Conservation (phyloP, 2,113 vertebrate genomes). For the Pteropus alecto region DNA sequence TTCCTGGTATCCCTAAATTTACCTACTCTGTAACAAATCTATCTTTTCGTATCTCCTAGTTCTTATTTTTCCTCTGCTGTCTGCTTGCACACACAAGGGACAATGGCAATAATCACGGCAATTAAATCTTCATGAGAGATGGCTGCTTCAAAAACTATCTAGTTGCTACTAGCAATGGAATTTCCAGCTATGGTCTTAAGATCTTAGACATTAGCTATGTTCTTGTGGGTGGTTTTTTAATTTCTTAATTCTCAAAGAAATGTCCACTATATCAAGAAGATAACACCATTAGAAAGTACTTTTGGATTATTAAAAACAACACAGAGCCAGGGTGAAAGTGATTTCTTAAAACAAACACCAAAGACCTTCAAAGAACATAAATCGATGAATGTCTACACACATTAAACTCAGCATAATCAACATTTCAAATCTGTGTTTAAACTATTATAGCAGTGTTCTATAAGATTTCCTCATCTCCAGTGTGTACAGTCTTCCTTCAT, state of each 20-base stretch:
- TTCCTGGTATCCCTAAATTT: background rate
- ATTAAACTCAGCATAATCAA: background rate
- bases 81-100: background rate
- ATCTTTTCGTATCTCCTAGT: background rate
- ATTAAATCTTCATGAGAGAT: background rate
- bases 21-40: background rate
- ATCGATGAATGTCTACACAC: background rate
- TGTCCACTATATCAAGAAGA: background rate
- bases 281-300: background rate
- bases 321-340: background rate
- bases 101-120: background rate
- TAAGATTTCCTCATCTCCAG: background rate
- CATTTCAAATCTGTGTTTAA: background rate
- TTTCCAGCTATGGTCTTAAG: background rate
- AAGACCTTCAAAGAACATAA: background rate
- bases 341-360: background rate
- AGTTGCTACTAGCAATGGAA: background rate
- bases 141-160: background rate
- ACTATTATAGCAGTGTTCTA: background rate
- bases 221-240: background rate
- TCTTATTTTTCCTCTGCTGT: background rate
- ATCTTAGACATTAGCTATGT: background rate
- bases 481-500: background rate
- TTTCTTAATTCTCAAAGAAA: background rate
- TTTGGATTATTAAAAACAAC: background rate